A percentile compares a stretch with the other conserved stretches of the same genome.
These are phyloP conservation scores for Tetragonisca angustula DNA, from an alignment of 2,888 invertebrate genomes.

Conservation along the genomic window DNA sequence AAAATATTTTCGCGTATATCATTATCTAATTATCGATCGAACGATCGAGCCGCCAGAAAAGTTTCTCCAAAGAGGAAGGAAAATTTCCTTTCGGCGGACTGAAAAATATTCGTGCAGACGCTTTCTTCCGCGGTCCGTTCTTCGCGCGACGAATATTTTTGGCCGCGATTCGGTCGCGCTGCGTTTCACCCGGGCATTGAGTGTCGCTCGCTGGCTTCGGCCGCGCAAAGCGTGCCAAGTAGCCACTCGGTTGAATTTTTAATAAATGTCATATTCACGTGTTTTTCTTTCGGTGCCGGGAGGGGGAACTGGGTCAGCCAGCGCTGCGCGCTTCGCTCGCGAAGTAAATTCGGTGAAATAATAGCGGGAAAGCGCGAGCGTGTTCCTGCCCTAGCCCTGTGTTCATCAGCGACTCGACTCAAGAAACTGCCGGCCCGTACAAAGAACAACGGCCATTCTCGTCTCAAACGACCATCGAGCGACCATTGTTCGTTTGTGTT, in stretches of 20 bases:
- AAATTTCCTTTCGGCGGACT: too few species aligned
- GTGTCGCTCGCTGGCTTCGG: constrained; percentile 15
- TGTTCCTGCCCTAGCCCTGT: neutral
- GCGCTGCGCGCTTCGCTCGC: constrained; percentile 30
- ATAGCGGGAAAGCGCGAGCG: constrained; percentile 13
- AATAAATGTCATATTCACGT: constrained; percentile 63
- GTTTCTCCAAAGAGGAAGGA: too few species aligned
- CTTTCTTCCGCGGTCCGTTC: constrained; percentile 6
- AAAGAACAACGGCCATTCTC: neutral
- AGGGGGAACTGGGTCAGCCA: constrained; percentile 54
- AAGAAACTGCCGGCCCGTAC: neutral
- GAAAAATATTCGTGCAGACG: neutral
- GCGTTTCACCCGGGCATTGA: constrained; percentile 24
- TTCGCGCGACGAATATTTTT: constrained; percentile 50
- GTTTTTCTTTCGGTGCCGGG: constrained; percentile 52
- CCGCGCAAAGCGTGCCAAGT: constrained; percentile 61
- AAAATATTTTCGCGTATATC: too few species aligned
- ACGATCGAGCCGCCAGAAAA: too few species aligned
- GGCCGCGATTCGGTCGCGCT: constrained; percentile 32
- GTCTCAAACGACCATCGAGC: neutral
- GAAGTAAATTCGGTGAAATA: constrained; percentile 52
- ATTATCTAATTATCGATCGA: too few species aligned
- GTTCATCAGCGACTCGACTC: neutral
- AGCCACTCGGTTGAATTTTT: constrained; percentile 65
- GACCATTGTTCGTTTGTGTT: neutral